phyloP scores from a whole-genome alignment of 2,113 vertebrate species.

The Psammodynastes pulverulentus region DNA sequence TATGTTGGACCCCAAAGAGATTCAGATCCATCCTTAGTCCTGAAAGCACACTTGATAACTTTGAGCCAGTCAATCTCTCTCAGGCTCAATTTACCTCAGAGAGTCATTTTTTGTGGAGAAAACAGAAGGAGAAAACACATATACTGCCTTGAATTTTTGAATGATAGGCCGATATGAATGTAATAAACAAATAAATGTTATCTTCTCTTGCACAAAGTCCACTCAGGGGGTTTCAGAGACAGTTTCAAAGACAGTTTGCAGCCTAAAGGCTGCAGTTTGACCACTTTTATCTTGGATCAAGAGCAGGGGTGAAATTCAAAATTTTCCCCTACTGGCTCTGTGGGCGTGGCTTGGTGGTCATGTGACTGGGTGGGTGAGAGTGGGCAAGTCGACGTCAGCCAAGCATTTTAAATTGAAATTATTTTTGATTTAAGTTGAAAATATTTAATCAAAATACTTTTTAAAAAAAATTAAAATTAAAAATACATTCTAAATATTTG shows the following conservation, averaged over 20 bases:
- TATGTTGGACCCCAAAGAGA: not conserved
- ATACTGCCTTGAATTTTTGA: not conserved
- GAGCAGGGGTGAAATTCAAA: no score
- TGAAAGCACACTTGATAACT: not conserved
- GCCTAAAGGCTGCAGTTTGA: not conserved
- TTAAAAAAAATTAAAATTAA: no score
- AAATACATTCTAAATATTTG: no score
- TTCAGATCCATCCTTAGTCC: not conserved
- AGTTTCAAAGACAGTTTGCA: not conserved
- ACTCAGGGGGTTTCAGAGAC: not conserved
- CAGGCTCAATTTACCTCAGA: not conserved
- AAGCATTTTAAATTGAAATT: no score
- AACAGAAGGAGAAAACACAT: not conserved
- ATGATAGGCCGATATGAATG: not conserved
- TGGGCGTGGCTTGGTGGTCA: no score
- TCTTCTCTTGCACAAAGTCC: not conserved
- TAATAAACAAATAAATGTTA: not conserved
- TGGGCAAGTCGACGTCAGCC: no score
- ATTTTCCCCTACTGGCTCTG: no score
- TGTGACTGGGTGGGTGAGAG: no score
- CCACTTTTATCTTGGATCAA: no score
- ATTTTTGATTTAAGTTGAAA: no score
- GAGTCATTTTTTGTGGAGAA: not conserved
- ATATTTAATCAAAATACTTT: no score
- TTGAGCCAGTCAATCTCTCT: not conserved